phyloP scores from a whole-genome alignment of 2,113 vertebrate species.

The Siniperca knerii region DNA sequence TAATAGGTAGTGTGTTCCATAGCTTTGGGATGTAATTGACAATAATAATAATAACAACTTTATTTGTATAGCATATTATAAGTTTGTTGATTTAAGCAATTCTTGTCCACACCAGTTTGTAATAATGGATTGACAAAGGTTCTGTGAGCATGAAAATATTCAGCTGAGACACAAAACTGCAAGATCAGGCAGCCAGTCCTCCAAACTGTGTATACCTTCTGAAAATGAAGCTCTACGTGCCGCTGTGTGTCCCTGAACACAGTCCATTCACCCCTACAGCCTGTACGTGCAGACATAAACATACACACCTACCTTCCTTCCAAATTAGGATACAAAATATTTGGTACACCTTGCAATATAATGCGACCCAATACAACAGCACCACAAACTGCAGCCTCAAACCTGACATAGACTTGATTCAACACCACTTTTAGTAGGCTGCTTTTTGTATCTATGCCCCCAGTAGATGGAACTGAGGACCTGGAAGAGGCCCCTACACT shows the following conservation, averaged over 20 bases:
- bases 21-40: no score
- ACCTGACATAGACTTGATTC: neutral
- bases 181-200: neutral
- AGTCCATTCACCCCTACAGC: neutral
- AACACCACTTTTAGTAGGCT: neutral
- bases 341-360: neutral
- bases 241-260: constrained; percentile 22
- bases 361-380: neutral
- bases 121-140: neutral
- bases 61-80: no score
- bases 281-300: neutral
- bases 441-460: no score
- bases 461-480: no score
- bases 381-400: no score
- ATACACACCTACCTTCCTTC: neutral
- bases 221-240: neutral
- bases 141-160: neutral
- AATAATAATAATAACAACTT: no score
- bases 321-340: neutral
- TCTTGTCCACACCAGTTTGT: neutral
- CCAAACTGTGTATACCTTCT: neutral
- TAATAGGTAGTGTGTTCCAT: no score
- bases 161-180: neutral
- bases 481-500: no score
- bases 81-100: neutral